These are phyloP conservation scores for Ochotona princeps DNA, from an alignment of 2,113 vertebrate genomes.

Conservation along the genomic window DNA sequence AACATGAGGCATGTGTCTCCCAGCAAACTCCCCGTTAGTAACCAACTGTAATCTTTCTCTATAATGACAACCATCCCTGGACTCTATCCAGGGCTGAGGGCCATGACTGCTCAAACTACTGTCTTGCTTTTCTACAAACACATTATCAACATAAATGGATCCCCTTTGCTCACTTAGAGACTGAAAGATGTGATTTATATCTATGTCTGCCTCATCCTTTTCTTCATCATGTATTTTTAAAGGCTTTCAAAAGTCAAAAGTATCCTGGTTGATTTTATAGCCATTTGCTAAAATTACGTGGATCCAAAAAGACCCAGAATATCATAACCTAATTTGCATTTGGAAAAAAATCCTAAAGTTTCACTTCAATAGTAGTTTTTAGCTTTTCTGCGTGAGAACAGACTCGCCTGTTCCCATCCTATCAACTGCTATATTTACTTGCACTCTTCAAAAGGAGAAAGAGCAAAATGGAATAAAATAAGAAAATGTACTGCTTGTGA, in stretches of 20 bases:
- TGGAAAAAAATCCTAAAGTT: not conserved
- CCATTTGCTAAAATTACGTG: not conserved
- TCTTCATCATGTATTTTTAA: constrained; percentile 51
- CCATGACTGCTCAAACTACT: constrained; percentile 55
- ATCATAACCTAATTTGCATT: not conserved
- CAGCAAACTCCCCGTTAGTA: constrained; percentile 64
- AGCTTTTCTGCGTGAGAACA: not conserved
- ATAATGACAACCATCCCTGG: constrained; percentile 61
- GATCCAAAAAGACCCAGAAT: not conserved
- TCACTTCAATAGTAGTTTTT: not conserved
- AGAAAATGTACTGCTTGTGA: not conserved
- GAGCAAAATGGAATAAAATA: not conserved
- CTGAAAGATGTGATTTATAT: constrained; percentile 34
- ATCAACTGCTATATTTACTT: not conserved
- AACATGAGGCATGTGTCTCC: not conserved
- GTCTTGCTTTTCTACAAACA: constrained; percentile 39
- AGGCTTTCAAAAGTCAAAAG: constrained; percentile 22
- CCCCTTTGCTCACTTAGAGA: constrained; percentile 73
- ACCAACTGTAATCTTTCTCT: not conserved
- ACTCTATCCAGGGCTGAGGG: not conserved
- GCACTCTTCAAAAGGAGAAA: not conserved
- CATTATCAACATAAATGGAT: constrained; percentile 73
- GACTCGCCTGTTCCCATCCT: not conserved
- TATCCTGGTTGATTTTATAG: not conserved
- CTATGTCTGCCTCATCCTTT: constrained; percentile 45